These are phyloP conservation scores for Drosophila meridionalis DNA, from an alignment of 2,888 invertebrate genomes.

Conservation along the genomic window DNA sequence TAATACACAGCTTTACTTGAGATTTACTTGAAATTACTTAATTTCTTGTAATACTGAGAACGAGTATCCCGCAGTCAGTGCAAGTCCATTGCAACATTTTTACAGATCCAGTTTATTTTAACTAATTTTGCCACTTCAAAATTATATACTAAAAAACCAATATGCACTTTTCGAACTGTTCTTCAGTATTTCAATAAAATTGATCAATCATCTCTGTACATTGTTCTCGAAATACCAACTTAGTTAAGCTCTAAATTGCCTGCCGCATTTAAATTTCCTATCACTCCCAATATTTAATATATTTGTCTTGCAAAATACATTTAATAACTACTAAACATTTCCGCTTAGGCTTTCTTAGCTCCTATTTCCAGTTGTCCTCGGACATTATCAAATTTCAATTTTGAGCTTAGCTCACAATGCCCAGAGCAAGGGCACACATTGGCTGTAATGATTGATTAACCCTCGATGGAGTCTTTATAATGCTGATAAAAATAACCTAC, in stretches of 20 bases:
- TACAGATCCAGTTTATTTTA: too few relatives aligned
- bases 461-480: conserved; percentile 15
- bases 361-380: background rate
- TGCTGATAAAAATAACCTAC: conserved; percentile 4
- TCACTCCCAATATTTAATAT: background rate
- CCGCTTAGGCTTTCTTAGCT: background rate
- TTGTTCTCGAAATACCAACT: background rate
- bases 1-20: too few relatives aligned
- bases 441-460: conserved; percentile 48
- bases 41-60: too few relatives aligned
- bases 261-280: background rate
- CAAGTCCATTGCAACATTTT: too few relatives aligned
- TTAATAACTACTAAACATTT: background rate
- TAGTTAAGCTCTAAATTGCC: background rate
- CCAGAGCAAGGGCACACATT: background rate
- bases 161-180: too few relatives aligned
- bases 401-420: background rate
- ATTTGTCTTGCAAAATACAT: background rate
- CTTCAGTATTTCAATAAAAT: background rate
- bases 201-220: background rate
- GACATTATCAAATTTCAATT: conserved; percentile 36
- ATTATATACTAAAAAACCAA: too few relatives aligned
- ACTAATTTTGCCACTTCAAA: too few relatives aligned
- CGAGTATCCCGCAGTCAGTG: too few relatives aligned
- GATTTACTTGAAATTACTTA: too few relatives aligned